Conservation (phyloP, 2,888 invertebrate species). For the Plagiodera versicolora region DNA sequence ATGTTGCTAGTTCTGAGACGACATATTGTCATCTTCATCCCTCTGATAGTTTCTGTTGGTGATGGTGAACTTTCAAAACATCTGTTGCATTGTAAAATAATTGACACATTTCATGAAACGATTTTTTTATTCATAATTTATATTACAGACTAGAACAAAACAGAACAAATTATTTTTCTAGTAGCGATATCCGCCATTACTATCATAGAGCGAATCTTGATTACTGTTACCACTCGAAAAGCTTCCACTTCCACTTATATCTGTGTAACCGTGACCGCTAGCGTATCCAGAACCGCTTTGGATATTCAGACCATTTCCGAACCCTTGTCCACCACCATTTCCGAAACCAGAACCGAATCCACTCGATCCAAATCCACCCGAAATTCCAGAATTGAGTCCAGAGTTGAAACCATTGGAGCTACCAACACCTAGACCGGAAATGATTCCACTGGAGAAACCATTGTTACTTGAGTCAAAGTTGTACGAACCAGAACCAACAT, state of each 20-base stretch:
- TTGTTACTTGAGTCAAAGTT: constrained; percentile 24
- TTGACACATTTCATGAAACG: not conserved
- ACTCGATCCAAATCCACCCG: not conserved
- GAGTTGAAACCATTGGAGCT: not conserved
- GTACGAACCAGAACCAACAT: constrained; percentile 26
- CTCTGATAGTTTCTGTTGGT: too few species aligned
- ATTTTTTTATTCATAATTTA: constrained; percentile 11
- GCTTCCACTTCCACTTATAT: constrained; percentile 22
- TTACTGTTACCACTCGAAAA: constrained; percentile 16
- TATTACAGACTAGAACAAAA: constrained; percentile 23
- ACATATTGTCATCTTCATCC: too few species aligned
- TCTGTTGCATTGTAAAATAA: too few species aligned
- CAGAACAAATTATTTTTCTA: constrained; percentile 12
- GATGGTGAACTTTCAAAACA: too few species aligned
- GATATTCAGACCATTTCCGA: not conserved
- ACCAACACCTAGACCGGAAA: constrained; percentile 7
- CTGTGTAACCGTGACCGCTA: constrained; percentile 20
- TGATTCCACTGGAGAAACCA: constrained; percentile 9
- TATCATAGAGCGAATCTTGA: constrained; percentile 31
- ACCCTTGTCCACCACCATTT: not conserved
- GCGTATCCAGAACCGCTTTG: constrained; percentile 13
- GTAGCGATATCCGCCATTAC: constrained; percentile 43
- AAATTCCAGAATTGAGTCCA: constrained; percentile 4
- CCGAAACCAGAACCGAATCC: not conserved
- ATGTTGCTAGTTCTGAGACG: too few species aligned